Conservation (phyloP, 1,140 invertebrate genomes). For the Ceratosolen solmsi region DNA sequence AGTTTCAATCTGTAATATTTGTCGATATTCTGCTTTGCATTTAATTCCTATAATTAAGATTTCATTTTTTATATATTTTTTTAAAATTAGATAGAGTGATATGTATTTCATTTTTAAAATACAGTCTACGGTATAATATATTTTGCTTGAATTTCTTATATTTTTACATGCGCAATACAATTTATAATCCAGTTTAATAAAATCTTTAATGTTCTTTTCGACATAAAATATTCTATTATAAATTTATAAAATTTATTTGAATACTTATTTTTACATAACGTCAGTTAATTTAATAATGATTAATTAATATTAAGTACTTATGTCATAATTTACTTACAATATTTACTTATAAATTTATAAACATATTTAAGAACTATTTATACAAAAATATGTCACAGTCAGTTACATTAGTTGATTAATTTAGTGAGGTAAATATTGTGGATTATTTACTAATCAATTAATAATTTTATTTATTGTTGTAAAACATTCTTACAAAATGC, state of each 20-base stretch:
- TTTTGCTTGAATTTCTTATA: neutral
- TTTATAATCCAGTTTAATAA: neutral
- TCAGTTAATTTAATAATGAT: neutral
- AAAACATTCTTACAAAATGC: constrained; percentile 51
- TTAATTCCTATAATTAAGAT: too few relatives aligned
- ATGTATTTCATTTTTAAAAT: too few relatives aligned
- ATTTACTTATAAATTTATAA: neutral
- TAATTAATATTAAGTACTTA: too few relatives aligned
- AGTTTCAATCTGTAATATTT: too few relatives aligned
- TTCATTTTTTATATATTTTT: too few relatives aligned
- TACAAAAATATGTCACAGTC: neutral
- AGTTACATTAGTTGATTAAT: neutral
- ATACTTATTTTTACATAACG: neutral
- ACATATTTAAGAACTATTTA: neutral
- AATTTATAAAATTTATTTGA: neutral
- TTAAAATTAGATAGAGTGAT: too few relatives aligned
- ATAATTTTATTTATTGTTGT: constrained; percentile 49
- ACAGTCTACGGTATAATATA: too few relatives aligned
- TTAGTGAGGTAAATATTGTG: neutral
- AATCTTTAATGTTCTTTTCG: neutral
- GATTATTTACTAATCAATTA: constrained; percentile 10
- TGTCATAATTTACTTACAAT: neutral
- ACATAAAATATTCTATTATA: neutral
- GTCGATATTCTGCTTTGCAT: too few relatives aligned
- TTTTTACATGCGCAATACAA: neutral